Evolutionary conservation across 2,888 invertebrate genomes (phyloP), one percentile per base, ranked within the genome.

Genomic region (Zele albiditarsus): DNA sequence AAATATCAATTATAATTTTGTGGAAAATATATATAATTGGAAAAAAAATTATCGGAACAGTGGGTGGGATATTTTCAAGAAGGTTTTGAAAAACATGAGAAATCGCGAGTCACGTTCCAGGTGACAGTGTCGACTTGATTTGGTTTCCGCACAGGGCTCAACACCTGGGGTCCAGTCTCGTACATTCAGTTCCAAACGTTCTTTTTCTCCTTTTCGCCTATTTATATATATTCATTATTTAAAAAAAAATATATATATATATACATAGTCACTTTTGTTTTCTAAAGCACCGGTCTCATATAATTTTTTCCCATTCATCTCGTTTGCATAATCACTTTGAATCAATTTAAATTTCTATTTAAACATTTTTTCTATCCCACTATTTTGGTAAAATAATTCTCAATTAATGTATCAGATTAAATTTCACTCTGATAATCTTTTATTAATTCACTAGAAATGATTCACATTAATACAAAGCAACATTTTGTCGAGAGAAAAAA

Each of bases 81-180:
- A 57, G 71, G 71, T 62, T 49, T 20, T 65, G 28, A 49, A 53
- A 27, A 67, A 67, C 53, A 71, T 67, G 60, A 62, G 31, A 67
- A 49, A 75, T 66, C 80, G 79, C 87, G 88, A 86, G 89, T 89
- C 89, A 89, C 89, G 89, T 89, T 85, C 89, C 88, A 89, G 88
- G 89, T 89, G 89, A 89, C 89, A 89, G 89, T 88, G 88, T 88
- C 87, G 87, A 88, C 86, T 89, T 89, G 89, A 89, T 89, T 89
- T 89, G 89, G 89, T 89, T 89, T 87, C 89, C 89, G 89, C 89
- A 88, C 89, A 89, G 89, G 89, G 89, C 89, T 89, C 89, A 89
- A 89, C 89, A 89, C 89, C 89, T 89, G 89, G 89, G 89, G 89
- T 89, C 88, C 88, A 88, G 88, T 85, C 85, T 86, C 85, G 85